A percentile compares a stretch with the other conserved stretches of the same genome.
phyloP scores from a whole-genome alignment of 2,113 vertebrate genomes.

The Oncorhynchus clarkii region DNA sequence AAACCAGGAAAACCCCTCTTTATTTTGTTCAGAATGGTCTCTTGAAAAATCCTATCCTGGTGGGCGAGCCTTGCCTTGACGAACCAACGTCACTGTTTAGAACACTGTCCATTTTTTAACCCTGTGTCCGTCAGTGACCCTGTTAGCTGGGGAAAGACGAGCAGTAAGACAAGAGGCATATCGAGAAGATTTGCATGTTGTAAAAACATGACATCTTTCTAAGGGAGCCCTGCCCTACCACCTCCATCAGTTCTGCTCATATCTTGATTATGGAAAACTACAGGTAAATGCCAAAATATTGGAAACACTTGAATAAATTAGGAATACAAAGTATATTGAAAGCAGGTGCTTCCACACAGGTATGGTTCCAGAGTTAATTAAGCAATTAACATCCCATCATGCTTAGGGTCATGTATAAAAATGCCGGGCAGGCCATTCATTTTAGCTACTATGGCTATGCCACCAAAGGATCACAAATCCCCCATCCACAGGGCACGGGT shows the following conservation, averaged over 20 bases:
- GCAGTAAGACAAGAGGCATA: slow-evolving; percentile 13
- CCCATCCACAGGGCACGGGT: too few relatives aligned
- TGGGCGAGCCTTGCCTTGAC: slow-evolving; percentile 3
- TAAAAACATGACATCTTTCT: neutral
- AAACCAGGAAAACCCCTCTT: slow-evolving; percentile 21
- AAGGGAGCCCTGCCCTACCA: neutral
- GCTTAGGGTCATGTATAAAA: too few relatives aligned
- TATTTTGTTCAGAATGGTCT: slow-evolving; percentile 46
- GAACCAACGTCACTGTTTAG: slow-evolving; percentile 30
- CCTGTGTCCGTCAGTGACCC: slow-evolving; percentile 38
- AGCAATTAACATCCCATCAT: too few relatives aligned
- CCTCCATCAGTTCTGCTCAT: too few relatives aligned
- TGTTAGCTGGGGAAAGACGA: slow-evolving; percentile 45
- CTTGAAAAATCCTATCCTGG: slow-evolving; percentile 23
- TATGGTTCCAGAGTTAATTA: too few relatives aligned
- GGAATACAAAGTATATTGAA: neutral
- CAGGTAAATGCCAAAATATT: too few relatives aligned
- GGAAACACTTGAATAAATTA: neutral
- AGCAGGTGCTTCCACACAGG: neutral
- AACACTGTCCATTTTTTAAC: slow-evolving; percentile 54
- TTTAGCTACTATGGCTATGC: too few relatives aligned
- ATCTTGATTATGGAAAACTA: neutral
- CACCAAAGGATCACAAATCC: too few relatives aligned
- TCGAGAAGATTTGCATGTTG: neutral
- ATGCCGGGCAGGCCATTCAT: too few relatives aligned